These are phyloP conservation scores for Asbolus verrucosus DNA, from an alignment of 1,140 invertebrate species.

Conservation along the genomic window DNA sequence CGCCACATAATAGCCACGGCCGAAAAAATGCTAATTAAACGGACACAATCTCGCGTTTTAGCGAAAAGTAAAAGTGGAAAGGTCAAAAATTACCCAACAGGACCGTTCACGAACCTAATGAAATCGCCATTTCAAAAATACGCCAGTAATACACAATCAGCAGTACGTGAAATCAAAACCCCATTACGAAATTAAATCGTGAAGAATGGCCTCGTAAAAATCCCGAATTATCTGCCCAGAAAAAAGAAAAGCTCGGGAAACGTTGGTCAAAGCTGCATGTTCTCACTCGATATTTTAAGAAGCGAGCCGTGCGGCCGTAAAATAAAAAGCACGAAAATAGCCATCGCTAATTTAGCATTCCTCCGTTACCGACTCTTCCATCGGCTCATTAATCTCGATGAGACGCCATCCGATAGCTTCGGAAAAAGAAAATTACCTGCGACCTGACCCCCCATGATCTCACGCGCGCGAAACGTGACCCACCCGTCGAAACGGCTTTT, in stretches of 20 bases:
- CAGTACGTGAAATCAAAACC: slow-evolving; percentile 18
- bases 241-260: neutral
- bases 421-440: neutral
- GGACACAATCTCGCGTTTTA: neutral
- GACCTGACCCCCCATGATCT: neutral
- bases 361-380: slow-evolving; percentile 2
- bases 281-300: slow-evolving; percentile 1
- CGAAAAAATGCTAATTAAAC: slow-evolving; percentile 9
- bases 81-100: slow-evolving; percentile 23
- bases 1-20: too few species aligned
- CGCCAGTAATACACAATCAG: neutral
- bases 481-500: too few species aligned
- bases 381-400: slow-evolving; percentile 18
- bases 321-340: slow-evolving; percentile 14
- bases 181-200: slow-evolving; percentile 10
- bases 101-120: neutral
- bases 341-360: slow-evolving; percentile 13
- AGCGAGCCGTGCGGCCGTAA: neutral
- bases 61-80: slow-evolving; percentile 25
- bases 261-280: neutral
- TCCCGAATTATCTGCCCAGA: too few species aligned
- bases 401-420: neutral
- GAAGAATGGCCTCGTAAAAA: neutral
- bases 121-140: slow-evolving; percentile 2
- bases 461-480: neutral